Base-by-base conservation (phyloP, 2,113 vertebrate genomes). In the Arvicanthis niloticus region DNA sequence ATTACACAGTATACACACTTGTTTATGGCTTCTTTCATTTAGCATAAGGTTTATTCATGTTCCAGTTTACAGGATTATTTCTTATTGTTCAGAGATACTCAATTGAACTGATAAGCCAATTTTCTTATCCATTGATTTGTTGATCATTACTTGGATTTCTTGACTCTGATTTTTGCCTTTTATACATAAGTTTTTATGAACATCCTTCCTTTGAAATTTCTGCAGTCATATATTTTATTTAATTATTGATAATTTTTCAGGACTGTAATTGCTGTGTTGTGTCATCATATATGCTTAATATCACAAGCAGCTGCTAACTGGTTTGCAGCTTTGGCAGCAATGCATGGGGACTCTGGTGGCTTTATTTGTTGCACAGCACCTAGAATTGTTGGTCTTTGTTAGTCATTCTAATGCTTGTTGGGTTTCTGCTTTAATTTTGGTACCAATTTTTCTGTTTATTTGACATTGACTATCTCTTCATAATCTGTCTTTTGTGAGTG, bases 21-120 rank as follows among this genome's bases (percentile, higher is more conserved):
- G 42, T 85, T 65, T 78, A 82, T 94, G 70, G 29, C n/a, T 93
- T 89, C 45, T 88, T 93, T 91, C 53, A 84, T 86, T 76, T 11
- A 81, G 40, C 21, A 56, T 92, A 42, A 77, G 94, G 21, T 76
- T 94, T 92, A 95, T 65, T 60, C 31, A 72, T 53, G 24, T 80
- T 80, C 40, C 51, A 76, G 3, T 22, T 91, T 93, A 45, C 31
- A 78, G 56, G 86, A 85, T 96, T 95, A 34, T 31, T 95, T 86
- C 91, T 94, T 78, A 48, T 68, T 93, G 16, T 86, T 85, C 24
- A 91, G 7, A 13, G 89, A 17, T 96, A 48, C 48, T 90, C 19
- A 3, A 17, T 76, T 75, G 53, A 85, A 88, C 73, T 67, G 26
- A 5, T 73, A 60, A 37, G 65, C 62, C 58, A 80, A 9, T 93